Evolutionary conservation across 2,113 vertebrate genomes (phyloP).

Genomic region (Phainopepla nitens): DNA sequence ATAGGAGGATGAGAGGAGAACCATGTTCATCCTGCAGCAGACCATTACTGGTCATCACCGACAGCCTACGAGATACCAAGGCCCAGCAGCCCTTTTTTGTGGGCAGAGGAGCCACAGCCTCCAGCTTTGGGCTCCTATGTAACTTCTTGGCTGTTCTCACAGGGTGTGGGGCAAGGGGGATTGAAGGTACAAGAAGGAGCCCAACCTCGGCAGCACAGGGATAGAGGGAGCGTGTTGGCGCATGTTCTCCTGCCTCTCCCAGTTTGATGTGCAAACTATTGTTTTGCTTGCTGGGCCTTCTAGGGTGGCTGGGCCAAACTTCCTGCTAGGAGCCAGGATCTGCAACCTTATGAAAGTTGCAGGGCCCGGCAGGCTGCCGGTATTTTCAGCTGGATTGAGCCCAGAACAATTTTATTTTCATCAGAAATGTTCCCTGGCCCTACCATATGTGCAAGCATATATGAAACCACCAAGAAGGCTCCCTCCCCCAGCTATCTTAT

Average conservation of each 20-base stretch:
- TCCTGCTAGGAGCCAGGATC: conserved; percentile 51
- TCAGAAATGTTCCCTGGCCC: conserved; percentile 61
- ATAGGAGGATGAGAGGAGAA: background rate
- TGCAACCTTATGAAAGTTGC: conserved; percentile 55
- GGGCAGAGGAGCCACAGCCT: background rate
- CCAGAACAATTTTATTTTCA: conserved; percentile 67
- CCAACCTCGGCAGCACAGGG: rapidly evolving
- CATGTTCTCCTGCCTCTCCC: background rate
- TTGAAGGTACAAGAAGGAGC: background rate
- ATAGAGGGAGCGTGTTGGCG: background rate
- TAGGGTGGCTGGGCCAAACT: background rate
- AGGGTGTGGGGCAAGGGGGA: background rate
- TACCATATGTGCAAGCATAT: conserved; percentile 46
- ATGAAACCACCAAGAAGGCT: conserved; percentile 64
- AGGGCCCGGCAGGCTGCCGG: conserved; percentile 43
- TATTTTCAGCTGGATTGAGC: conserved; percentile 50
- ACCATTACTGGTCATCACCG: background rate
- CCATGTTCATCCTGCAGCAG: background rate
- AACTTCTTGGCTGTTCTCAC: background rate
- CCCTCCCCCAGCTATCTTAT: conserved; percentile 57
- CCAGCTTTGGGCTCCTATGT: background rate
- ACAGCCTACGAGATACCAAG: background rate
- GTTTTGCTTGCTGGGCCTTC: conserved; percentile 38
- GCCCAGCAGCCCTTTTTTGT: background rate
- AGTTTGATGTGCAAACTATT: background rate